phyloP scores from a whole-genome alignment of 2,797 vertebrate species.

The Crocodylus rhombifer region DNA sequence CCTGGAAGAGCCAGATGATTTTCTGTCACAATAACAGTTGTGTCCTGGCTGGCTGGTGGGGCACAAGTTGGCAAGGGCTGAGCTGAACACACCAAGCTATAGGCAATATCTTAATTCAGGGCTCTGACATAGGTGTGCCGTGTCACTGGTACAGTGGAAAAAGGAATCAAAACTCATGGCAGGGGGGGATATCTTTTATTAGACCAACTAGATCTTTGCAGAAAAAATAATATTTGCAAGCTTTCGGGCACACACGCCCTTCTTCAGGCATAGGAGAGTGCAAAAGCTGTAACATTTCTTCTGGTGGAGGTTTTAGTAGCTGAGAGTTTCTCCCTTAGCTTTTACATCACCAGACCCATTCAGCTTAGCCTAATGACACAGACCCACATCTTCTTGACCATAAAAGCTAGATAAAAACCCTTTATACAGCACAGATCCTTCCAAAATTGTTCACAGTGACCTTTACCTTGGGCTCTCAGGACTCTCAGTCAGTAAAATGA shows the following conservation, averaged over 20 bases:
- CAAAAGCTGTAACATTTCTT: no score
- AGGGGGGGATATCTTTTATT: neutral
- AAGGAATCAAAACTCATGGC: neutral
- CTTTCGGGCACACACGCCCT: no score
- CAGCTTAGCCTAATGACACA: neutral
- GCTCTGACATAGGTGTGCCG: no score
- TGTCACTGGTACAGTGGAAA: neutral
- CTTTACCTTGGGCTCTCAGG: neutral
- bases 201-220: no score
- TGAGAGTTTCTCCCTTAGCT: neutral
- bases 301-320: neutral
- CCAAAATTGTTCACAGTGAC: neutral
- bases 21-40: neutral
- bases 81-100: neutral
- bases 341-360: neutral
- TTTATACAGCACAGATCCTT: neutral
- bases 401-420: neutral
- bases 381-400: neutral
- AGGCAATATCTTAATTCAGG: neutral
- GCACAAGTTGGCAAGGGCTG: fast-evolving
- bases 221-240: no score
- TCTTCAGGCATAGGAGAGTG: no score
- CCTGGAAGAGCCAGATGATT: neutral
- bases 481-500: fast-evolving
- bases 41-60: neutral